Percentiles rank a stretch among this genome's conserved stretches.
Evolutionary conservation across 2,797 vertebrate genomes (phyloP).

Genomic region (Anguilla anguilla): DNA sequence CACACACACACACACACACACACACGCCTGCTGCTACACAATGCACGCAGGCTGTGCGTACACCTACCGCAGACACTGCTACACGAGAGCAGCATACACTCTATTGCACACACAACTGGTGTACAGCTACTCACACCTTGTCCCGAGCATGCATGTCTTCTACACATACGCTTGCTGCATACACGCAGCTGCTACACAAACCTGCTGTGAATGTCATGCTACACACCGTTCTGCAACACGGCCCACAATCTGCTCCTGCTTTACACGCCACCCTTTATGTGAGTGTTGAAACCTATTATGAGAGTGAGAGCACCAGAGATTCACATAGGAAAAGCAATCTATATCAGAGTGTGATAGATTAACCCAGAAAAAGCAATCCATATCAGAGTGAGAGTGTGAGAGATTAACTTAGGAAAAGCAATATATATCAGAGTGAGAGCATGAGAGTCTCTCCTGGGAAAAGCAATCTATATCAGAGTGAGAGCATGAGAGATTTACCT

Average conservation of each 20-base stretch:
- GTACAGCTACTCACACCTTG: neutral
- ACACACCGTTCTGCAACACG: neutral
- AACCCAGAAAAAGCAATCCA: no score
- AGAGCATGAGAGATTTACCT: neutral
- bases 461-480: neutral
- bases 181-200: neutral
- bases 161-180: conserved; percentile 22
- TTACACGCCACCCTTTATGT: no score
- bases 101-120: neutral
- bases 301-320: no score
- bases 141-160: conserved; percentile 22
- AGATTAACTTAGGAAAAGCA: no score
- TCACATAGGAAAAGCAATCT: neutral
- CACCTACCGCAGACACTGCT: neutral
- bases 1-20: neutral
- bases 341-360: neutral
- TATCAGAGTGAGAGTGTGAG: no score
- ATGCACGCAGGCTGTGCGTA: neutral
- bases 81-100: no score
- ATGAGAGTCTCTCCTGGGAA: no score
- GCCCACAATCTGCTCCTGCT: no score
- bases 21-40: neutral
- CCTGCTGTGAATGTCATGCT: neutral
- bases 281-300: no score
- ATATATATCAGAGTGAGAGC: no score